These are phyloP conservation scores for Pachycephala philippinensis DNA, from an alignment of 2,113 vertebrate species.

Conservation along the genomic window DNA sequence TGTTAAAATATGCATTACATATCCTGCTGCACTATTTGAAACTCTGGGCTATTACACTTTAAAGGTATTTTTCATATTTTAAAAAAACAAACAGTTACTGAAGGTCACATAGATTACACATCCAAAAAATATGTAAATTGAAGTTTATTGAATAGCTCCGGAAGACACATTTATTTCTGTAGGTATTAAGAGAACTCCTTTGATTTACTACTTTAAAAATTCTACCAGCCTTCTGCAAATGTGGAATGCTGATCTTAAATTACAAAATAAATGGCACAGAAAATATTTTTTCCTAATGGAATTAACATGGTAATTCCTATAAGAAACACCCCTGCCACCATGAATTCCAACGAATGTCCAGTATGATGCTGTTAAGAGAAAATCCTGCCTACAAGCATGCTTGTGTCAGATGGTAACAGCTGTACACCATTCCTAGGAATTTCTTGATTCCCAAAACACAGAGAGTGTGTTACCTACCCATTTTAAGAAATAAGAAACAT, in stretches of 20 bases:
- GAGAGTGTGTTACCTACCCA: not conserved
- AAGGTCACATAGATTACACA: not conserved
- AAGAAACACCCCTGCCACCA: not conserved
- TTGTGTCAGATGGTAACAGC: not conserved
- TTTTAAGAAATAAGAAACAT: not conserved
- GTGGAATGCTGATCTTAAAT: not conserved
- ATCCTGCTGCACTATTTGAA: slow-evolving; percentile 2
- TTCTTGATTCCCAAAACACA: not conserved
- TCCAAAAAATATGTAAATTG: not conserved
- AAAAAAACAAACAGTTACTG: slow-evolving; percentile 33
- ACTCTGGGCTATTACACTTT: slow-evolving; percentile 26
- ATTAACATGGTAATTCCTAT: not conserved
- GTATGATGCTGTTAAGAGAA: not conserved
- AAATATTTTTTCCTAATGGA: not conserved
- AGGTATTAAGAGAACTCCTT: not conserved
- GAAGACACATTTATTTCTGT: not conserved
- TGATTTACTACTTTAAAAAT: not conserved
- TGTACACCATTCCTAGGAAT: not conserved
- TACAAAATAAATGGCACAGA: not conserved
- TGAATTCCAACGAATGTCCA: not conserved
- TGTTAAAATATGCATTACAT: slow-evolving; percentile 52
- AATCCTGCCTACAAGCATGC: not conserved
- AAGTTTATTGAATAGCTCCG: not conserved
- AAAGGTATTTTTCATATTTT: slow-evolving; percentile 37
- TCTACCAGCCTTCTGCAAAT: not conserved